Conservation (phyloP, 2,797 vertebrate species). For the Halcyon chelicuti region DNA sequence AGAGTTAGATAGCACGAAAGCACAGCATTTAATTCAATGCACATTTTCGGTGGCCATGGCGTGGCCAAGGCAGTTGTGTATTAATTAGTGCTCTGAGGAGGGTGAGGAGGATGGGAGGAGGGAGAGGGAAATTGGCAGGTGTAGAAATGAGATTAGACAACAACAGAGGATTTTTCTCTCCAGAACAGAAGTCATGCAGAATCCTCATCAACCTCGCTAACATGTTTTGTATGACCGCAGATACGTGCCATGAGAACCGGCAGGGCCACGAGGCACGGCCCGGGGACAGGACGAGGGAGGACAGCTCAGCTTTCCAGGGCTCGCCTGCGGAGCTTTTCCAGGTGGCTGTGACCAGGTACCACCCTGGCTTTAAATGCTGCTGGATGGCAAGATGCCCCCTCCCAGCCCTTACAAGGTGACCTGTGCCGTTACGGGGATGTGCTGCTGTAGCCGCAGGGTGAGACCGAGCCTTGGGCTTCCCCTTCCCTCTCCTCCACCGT, state of each 20-base stretch:
- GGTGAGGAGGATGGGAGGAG: conserved; percentile 1
- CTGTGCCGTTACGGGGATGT: accelerated
- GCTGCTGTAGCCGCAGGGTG: background rate
- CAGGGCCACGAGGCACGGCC: background rate
- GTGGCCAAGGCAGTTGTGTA: conserved; percentile 29
- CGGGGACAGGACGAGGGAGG: background rate
- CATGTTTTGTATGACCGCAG: background rate
- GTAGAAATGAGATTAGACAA: conserved; percentile 73
- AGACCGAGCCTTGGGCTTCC: background rate
- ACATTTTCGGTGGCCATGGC: conserved; percentile 32
- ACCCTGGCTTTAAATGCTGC: background rate
- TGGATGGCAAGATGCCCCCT: background rate
- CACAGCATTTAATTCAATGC: conserved; percentile 31
- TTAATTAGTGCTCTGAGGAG: conserved; percentile 64
- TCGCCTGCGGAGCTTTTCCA: background rate
- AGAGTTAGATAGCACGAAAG: conserved; percentile 19
- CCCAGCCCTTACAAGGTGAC: background rate
- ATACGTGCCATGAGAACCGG: background rate
- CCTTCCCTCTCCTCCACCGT: accelerated
- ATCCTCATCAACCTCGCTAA: background rate
- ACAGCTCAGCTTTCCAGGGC: background rate
- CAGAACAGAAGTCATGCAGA: background rate
- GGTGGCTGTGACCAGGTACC: background rate
- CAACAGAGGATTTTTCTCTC: background rate
- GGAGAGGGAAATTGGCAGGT: conserved; percentile 63